phyloP scores from a whole-genome alignment of 2,113 vertebrate genomes.

The Vireo altiloquus region DNA sequence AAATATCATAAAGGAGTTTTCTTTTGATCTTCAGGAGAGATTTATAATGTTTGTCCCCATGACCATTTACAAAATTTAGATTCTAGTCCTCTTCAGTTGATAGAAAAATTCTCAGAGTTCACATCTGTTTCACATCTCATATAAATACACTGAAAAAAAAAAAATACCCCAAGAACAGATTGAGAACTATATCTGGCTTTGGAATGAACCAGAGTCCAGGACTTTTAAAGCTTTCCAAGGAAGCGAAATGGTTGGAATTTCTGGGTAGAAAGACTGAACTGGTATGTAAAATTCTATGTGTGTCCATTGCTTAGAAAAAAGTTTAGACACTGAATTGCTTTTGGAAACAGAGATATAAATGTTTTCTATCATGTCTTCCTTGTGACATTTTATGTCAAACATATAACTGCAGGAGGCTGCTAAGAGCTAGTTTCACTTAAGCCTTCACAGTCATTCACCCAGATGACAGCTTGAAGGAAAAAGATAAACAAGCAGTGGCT shows the following conservation, averaged over 20 bases:
- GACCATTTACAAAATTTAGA: neutral
- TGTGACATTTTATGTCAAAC: neutral
- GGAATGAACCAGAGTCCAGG: neutral
- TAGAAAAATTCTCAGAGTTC: neutral
- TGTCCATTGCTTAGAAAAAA: neutral
- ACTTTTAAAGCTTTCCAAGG: neutral
- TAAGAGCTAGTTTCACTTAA: neutral
- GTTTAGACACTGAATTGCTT: neutral
- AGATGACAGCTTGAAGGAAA: neutral
- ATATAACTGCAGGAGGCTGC: neutral
- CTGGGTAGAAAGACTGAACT: neutral
- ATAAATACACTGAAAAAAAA: neutral
- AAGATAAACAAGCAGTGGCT: neutral
- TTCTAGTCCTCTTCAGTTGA: neutral
- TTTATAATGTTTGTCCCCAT: neutral
- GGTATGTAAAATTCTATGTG: neutral
- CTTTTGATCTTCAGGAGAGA: neutral
- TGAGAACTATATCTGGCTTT: neutral
- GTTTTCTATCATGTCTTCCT: neutral
- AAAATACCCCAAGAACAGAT: neutral
- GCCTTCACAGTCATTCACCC: neutral
- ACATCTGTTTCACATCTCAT: neutral
- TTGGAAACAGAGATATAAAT: neutral
- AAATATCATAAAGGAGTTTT: neutral
- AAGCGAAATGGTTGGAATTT: neutral